phyloP scores from a whole-genome alignment of 2,888 invertebrate genomes.

The Tricholauxania praeusta region DNA sequence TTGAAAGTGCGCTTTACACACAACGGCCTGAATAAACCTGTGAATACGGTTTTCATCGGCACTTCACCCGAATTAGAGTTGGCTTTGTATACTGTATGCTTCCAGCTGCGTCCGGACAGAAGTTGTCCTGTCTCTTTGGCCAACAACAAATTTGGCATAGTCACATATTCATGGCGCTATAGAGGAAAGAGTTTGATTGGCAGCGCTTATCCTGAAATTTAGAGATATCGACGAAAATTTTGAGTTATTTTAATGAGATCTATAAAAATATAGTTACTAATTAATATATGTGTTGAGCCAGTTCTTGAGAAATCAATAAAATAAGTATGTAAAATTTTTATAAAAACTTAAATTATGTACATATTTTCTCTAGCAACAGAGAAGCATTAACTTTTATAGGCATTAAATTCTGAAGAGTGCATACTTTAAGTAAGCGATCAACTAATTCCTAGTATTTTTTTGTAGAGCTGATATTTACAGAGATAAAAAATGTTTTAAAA shows the following conservation, averaged over 20 bases:
- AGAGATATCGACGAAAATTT: conserved; percentile 47
- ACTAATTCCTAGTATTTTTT: too few relatives aligned
- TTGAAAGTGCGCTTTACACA: conserved; percentile 80
- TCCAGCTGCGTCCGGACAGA: conserved; percentile 79
- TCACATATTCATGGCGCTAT: conserved; percentile 80
- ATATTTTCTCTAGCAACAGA: too few relatives aligned
- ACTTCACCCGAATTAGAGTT: conserved; percentile 93
- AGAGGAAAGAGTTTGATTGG: conserved; percentile 84
- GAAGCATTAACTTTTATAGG: too few relatives aligned
- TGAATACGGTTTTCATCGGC: conserved; percentile 83
- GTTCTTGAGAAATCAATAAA: too few relatives aligned
- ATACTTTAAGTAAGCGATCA: too few relatives aligned
- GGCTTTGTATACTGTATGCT: conserved; percentile 90
- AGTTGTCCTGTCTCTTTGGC: conserved; percentile 81
- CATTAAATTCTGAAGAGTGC: too few relatives aligned
- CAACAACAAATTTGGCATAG: conserved; percentile 78
- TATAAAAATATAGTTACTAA: too few relatives aligned
- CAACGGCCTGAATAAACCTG: conserved; percentile 80
- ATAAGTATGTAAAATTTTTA: too few relatives aligned
- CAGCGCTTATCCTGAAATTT: conserved; percentile 85
- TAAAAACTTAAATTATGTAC: too few relatives aligned
- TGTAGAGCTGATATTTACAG: too few relatives aligned
- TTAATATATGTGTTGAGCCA: too few relatives aligned
- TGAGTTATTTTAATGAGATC: neutral
- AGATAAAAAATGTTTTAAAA: too few relatives aligned